phyloP scores from a whole-genome alignment of 1,140 invertebrate species.

The Mesaphorura yosii region DNA sequence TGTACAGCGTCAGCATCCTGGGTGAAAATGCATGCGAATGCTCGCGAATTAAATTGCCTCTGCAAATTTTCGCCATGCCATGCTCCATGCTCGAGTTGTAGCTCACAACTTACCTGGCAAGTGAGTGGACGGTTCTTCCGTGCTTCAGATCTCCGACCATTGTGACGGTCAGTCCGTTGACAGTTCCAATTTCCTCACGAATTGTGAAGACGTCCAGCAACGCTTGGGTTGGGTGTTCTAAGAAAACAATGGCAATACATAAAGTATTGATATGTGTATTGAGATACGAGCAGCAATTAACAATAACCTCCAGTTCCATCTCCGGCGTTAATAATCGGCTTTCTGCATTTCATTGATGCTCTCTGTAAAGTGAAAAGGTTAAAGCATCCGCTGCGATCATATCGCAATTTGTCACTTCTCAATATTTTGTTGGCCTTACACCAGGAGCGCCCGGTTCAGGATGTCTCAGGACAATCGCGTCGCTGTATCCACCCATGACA shows the following conservation, averaged over 20 bases:
- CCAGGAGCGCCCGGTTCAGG: conserved; percentile 80
- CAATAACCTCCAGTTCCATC: conserved; percentile 93
- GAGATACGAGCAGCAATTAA: conserved; percentile 35
- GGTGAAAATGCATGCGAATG: neutral
- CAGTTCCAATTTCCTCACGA: conserved; percentile 94
- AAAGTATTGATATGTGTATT: neutral
- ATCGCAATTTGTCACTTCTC: neutral
- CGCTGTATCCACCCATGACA: conserved; percentile 74
- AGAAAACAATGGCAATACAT: no score
- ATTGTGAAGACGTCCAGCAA: conserved; percentile 96
- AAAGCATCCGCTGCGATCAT: neutral
- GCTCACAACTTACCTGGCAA: conserved; percentile 52
- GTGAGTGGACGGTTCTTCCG: conserved; percentile 93
- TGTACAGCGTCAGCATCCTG: conserved; percentile 73
- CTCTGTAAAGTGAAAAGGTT: conserved; percentile 45
- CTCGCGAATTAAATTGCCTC: no score
- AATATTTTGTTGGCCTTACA: conserved; percentile 45
- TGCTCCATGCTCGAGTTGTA: no score
- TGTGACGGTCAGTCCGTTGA: conserved; percentile 86
- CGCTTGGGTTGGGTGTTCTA: conserved; percentile 96
- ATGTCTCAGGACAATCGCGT: conserved; percentile 88
- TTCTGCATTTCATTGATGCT: conserved; percentile 65
- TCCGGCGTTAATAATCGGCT: conserved; percentile 92
- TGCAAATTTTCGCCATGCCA: no score
- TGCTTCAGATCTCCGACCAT: conserved; percentile 95